Base-by-base conservation (phyloP, 2,113 vertebrate genomes). In the Rallus limicola region DNA sequence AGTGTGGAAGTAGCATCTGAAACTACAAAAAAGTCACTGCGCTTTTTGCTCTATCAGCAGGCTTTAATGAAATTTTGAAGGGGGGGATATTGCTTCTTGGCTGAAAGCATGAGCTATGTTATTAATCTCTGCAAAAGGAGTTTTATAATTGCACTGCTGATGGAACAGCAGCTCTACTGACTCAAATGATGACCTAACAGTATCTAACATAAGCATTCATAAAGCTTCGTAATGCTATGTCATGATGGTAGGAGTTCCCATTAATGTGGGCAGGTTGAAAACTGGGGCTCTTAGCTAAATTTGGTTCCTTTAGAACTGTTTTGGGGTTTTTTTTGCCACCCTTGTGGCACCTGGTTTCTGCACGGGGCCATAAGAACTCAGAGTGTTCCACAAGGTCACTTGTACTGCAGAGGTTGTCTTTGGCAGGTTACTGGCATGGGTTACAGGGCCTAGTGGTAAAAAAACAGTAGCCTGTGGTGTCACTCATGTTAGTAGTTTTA, bases 41-140 rank as follows among this genome's bases (percentile, higher is more conserved):
- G 28, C 58, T 83, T 96, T 95, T 93, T 87, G 92, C 92, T 93
- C 6, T 75, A 77, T 96, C 97, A 95, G 86, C 95, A 95, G 46
- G 36, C 53, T 86, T 94, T 88, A 96, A 95, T 95, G 93, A 97
- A 79, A 95, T 92, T 93, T 88, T 92, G 79, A 91, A 95, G 71
- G 68, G 70, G 4, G 6, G n/a, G 64, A 86, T 87, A 86, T 91
- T 94, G 59, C 87, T 97, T 78, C 38, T 52, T 92, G 75, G 77
- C 77, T 96, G 88, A 91, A 91, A 94, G 86, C 65, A 71, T 52
- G 71, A 96, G 58, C 48, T 64, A 38, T 70, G 79, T 76, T 85
- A 91, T 91, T 91, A 94, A 91, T 95, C 85, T 92, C 72, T 58
- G 69, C 74, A 91, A 93, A 91, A 91, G 52, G 84, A 91, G 68